These are phyloP conservation scores for Calameuta filiformis DNA, from an alignment of 2,888 invertebrate genomes.

Conservation along the genomic window DNA sequence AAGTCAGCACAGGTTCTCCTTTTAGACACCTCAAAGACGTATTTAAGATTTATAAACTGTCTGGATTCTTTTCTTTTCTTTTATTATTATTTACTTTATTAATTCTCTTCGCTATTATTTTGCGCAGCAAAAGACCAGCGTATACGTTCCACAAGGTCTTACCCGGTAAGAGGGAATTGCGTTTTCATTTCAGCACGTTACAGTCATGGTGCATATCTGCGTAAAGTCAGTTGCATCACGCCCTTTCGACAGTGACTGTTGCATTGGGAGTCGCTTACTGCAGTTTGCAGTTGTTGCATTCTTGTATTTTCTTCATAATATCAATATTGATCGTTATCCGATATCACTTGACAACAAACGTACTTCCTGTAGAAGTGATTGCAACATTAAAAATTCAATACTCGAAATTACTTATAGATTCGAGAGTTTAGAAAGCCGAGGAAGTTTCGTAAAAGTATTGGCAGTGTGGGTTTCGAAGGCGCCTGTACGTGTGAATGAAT, in stretches of 20 bases:
- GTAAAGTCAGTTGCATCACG: slow-evolving; percentile 46
- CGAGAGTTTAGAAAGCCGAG: background rate
- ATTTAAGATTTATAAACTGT: background rate
- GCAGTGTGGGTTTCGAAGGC: background rate
- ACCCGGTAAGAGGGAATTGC: slow-evolving; percentile 38
- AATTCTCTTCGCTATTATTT: background rate
- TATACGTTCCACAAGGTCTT: slow-evolving; percentile 32
- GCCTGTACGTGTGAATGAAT: background rate
- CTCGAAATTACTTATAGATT: background rate
- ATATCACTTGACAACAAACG: background rate
- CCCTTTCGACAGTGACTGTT: slow-evolving; percentile 34
- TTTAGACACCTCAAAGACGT: background rate
- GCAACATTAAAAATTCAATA: background rate
- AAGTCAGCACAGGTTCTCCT: background rate
- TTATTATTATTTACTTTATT: no score
- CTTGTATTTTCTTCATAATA: background rate
- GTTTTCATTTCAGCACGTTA: slow-evolving; percentile 31
- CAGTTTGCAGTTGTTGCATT: background rate
- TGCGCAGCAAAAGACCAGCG: background rate
- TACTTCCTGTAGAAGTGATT: background rate
- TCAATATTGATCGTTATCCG: background rate
- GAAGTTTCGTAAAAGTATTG: background rate
- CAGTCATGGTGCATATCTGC: slow-evolving; percentile 33
- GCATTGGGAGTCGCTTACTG: background rate
- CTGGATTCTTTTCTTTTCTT: background rate